Conservation (phyloP, 2,888 invertebrate species). For the Acheta domesticus region DNA sequence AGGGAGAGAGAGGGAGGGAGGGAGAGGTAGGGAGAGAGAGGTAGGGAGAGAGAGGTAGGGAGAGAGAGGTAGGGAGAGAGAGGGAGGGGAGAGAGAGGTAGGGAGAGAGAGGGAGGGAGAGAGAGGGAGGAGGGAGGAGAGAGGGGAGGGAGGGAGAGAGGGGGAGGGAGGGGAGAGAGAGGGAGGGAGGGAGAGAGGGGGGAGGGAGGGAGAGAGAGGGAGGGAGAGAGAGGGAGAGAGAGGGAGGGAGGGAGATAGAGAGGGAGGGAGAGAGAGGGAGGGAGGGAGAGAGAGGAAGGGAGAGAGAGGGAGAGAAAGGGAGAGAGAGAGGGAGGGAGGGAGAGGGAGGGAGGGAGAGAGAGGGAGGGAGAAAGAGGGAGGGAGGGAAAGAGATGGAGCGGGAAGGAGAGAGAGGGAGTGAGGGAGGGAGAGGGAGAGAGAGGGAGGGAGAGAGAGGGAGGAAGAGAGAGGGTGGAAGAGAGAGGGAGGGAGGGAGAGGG, state of each 20-base stretch:
- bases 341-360: conserved; percentile 25
- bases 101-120: not conserved
- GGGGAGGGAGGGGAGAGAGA: conserved; percentile 23
- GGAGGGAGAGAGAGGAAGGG: conserved; percentile 30
- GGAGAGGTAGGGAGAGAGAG: too few relatives aligned
- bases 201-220: conserved; percentile 23
- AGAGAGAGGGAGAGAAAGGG: conserved; percentile 31
- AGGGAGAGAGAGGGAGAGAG: conserved; percentile 26
- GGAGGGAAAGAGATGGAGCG: conserved; percentile 32
- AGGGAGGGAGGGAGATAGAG: conserved; percentile 28
- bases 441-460: not conserved
- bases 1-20: not conserved
- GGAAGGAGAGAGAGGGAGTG: conserved; percentile 36
- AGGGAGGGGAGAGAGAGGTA: conserved; percentile 34
- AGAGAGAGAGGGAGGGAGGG: conserved; percentile 27
- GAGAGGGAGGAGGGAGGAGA: too few relatives aligned
- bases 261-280: conserved; percentile 32
- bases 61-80: not conserved
- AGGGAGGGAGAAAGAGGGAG: conserved; percentile 29
- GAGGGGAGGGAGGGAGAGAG: too few relatives aligned
- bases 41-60: not conserved
- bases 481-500: conserved; percentile 26
- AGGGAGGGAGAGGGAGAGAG: conserved; percentile 24
- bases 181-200: not conserved
- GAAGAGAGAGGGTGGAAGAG: too few relatives aligned